phyloP scores from a whole-genome alignment of 2,888 invertebrate species.

The Tryphoninae sp. region DNA sequence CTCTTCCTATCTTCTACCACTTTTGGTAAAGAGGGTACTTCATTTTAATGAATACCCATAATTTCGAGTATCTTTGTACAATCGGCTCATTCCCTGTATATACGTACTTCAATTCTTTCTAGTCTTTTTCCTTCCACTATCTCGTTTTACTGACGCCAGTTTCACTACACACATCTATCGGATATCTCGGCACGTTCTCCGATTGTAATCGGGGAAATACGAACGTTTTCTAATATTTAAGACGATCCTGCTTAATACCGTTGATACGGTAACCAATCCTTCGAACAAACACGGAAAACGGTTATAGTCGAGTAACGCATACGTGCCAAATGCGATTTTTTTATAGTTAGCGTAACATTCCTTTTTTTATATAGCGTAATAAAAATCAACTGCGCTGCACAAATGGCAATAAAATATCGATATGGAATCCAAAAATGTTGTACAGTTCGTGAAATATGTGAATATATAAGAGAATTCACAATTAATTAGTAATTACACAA shows the following conservation, averaged over 20 bases:
- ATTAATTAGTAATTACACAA: too few relatives aligned
- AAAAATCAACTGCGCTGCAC: neutral
- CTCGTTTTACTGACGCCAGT: neutral
- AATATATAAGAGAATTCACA: too few relatives aligned
- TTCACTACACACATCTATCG: neutral
- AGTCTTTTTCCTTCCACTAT: neutral
- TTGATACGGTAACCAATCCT: neutral
- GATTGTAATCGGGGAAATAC: constrained; percentile 6
- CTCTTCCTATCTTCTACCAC: constrained; percentile 12
- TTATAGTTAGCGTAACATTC: neutral
- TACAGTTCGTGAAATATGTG: neutral
- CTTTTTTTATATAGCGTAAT: neutral
- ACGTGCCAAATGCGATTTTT: constrained; percentile 5
- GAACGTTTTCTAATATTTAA: neutral
- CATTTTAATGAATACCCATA: constrained; percentile 44
- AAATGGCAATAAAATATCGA: neutral
- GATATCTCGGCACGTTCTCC: constrained; percentile 4
- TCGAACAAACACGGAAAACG: neutral
- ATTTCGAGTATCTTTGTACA: constrained; percentile 24
- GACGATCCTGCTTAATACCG: constrained; percentile 8
- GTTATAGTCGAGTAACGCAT: neutral
- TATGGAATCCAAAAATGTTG: neutral
- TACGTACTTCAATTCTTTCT: neutral
- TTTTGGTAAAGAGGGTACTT: constrained; percentile 37
- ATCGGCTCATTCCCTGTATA: neutral